Evolutionary conservation across 2,888 invertebrate species (phyloP).

Genomic region (Myopa tessellatipennis): DNA sequence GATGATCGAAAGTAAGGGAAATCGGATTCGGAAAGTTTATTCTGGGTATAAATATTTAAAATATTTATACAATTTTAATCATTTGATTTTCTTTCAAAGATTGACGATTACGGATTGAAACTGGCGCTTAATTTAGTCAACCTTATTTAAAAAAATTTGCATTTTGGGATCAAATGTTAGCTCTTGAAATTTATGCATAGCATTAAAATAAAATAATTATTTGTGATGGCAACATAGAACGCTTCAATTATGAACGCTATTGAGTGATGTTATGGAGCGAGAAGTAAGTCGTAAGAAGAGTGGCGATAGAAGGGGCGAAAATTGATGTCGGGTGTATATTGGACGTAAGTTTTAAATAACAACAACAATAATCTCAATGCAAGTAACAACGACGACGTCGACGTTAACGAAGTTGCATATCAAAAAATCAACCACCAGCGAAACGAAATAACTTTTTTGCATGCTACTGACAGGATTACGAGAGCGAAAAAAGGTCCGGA

Average conservation of each 20-base stretch:
- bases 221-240: background rate
- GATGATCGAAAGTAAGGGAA: no score
- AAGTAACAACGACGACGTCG: background rate
- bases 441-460: conserved; percentile 20
- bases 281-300: background rate
- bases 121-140: no score
- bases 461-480: conserved; percentile 22
- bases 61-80: no score
- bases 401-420: conserved; percentile 24
- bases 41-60: no score
- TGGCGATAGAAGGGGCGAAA: background rate
- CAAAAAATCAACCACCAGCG: conserved; percentile 38
- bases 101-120: no score
- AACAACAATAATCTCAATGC: background rate
- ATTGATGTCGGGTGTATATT: background rate
- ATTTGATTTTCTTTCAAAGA: no score
- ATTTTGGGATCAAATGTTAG: background rate
- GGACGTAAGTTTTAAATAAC: background rate
- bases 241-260: background rate
- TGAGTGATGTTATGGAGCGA: background rate
- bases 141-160: background rate
- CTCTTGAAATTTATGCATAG: background rate
- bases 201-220: background rate
- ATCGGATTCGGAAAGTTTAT: no score
- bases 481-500: conserved; percentile 5